Percentiles rank a stretch among this genome's conserved stretches.
Conservation (phyloP, 2,113 vertebrate species). For the Choloepus hoffmanni region DNA sequence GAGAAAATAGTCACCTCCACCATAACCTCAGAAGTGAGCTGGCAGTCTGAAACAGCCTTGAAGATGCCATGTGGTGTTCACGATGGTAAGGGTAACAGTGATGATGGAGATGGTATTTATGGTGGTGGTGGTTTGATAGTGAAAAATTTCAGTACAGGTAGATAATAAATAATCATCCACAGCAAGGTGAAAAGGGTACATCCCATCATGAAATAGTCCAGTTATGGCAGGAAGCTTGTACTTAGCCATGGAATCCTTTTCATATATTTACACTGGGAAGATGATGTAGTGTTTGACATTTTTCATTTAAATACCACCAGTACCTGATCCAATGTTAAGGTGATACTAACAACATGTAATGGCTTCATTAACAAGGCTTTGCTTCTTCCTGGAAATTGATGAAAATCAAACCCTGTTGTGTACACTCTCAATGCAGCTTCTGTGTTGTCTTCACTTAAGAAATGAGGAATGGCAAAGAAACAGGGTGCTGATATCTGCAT, state of each 20-base stretch:
- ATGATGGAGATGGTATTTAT: not conserved
- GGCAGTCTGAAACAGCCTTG: not conserved
- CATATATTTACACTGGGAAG: constrained; percentile 2
- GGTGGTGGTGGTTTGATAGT: not conserved
- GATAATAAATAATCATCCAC: not conserved
- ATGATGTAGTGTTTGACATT: not conserved
- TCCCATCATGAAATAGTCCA: not conserved
- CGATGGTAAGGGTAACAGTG: not conserved
- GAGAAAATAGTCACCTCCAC: not conserved
- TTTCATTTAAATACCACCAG: not conserved
- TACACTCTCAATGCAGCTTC: constrained; percentile 48
- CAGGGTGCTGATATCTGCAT: not conserved
- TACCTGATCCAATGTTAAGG: constrained; percentile 6
- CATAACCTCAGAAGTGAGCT: not conserved
- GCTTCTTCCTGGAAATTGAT: constrained; percentile 67
- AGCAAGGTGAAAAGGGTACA: not conserved
- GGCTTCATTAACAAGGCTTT: constrained; percentile 81
- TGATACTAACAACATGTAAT: constrained; percentile 74
- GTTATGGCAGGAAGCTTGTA: not conserved
- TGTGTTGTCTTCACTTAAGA: constrained; percentile 73
- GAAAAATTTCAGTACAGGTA: not conserved
- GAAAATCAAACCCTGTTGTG: not conserved
- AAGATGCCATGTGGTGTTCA: not conserved
- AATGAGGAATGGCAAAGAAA: not conserved
- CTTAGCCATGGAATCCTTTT: not conserved